These are phyloP conservation scores for Pocillopora damicornis DNA, from an alignment of 64 coral and sea anemone species.

Conservation along the genomic window DNA sequence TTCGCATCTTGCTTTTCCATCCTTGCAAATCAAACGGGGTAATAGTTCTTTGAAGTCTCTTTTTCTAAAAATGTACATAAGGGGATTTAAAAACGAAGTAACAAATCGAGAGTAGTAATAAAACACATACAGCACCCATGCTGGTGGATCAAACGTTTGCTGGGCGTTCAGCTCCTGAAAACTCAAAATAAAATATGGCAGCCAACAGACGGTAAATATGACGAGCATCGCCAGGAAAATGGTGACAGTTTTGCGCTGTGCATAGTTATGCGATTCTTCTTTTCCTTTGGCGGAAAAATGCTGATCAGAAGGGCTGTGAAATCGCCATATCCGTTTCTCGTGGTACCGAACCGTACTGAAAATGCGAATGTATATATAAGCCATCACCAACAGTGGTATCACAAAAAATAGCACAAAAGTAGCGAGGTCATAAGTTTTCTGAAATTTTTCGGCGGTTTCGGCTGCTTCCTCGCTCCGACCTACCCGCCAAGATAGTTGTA, in stretches of 20 bases:
- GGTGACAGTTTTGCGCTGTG: conserved; percentile 54
- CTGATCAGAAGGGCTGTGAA: conserved; percentile 28
- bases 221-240: conserved; percentile 59
- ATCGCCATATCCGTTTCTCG: conserved; percentile 46
- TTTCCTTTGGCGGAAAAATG: neutral
- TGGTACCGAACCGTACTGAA: conserved; percentile 53
- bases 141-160: neutral
- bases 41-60: conserved; percentile 68
- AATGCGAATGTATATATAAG: conserved; percentile 28
- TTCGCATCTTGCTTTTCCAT: neutral
- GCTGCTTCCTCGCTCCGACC: neutral
- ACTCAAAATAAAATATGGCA: conserved; percentile 62
- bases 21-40: neutral
- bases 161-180: conserved; percentile 6
- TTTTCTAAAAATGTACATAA: conserved; percentile 69
- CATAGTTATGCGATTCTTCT: conserved; percentile 10
- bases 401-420: conserved; percentile 41
- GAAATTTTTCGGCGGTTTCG: neutral
- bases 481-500: conserved; percentile 44
- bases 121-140: conserved; percentile 55
- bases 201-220: conserved; percentile 59
- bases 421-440: neutral
- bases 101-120: conserved; percentile 58
- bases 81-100: conserved; percentile 56
- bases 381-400: conserved; percentile 38